These are phyloP conservation scores for Lucilia cuprina DNA, from an alignment of 1,140 invertebrate genomes.

Conservation along the genomic window DNA sequence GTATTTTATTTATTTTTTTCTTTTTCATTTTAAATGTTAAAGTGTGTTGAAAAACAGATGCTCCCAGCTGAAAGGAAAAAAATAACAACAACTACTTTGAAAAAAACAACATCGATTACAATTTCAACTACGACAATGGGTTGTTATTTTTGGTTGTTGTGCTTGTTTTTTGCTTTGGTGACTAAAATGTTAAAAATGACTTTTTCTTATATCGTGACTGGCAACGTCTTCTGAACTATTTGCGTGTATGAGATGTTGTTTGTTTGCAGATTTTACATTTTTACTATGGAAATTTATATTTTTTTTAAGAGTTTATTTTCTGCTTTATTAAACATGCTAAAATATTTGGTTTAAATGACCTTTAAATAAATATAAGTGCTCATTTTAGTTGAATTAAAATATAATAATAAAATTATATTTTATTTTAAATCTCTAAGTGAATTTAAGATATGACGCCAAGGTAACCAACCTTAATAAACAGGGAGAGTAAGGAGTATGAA, in stretches of 20 bases:
- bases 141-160: conserved; percentile 11
- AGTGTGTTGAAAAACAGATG: conserved; percentile 22
- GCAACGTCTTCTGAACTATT: conserved; percentile 29
- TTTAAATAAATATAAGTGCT: conserved; percentile 19
- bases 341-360: conserved; percentile 24
- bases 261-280: background rate
- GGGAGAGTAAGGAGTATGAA: background rate
- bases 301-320: background rate
- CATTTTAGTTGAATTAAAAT: background rate
- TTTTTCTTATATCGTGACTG: conserved; percentile 35
- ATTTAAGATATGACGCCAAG: background rate
- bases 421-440: background rate
- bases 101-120: background rate
- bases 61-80: background rate
- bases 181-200: conserved; percentile 1
- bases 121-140: background rate
- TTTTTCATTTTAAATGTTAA: conserved; percentile 21
- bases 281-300: background rate
- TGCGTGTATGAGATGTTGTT: background rate
- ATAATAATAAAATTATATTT: background rate
- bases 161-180: background rate
- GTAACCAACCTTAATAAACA: background rate
- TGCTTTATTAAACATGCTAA: conserved; percentile 29
- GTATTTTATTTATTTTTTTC: background rate
- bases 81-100: background rate